These are phyloP conservation scores for Phrynocephalus guinanensis DNA, from an alignment of 2,797 vertebrate species.

Conservation along the genomic window DNA sequence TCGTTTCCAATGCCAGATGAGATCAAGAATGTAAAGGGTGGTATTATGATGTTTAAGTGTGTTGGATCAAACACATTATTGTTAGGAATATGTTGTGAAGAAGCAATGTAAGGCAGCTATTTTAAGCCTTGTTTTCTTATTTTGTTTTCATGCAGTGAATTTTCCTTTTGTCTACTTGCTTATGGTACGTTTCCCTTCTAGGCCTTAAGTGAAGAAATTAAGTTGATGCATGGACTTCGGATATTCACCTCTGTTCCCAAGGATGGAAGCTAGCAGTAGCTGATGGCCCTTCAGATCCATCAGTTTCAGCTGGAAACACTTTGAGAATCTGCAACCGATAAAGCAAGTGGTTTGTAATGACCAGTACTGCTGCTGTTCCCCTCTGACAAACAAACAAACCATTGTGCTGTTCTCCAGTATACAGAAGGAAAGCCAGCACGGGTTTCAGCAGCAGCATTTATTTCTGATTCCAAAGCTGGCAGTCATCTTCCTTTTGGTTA, in stretches of 20 bases:
- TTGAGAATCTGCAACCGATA: not conserved
- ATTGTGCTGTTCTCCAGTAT: not conserved
- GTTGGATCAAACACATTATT: no score
- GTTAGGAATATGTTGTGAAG: not conserved
- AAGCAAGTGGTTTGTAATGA: not conserved
- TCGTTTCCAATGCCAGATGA: no score
- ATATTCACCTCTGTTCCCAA: conserved; percentile 82
- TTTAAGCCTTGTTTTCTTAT: not conserved
- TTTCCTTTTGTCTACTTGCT: not conserved
- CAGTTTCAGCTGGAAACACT: conserved; percentile 19
- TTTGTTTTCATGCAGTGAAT: not conserved
- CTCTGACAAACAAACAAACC: not conserved
- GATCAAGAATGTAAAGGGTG: no score
- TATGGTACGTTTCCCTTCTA: conserved; percentile 45
- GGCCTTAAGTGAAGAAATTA: conserved; percentile 82
- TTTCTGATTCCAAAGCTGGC: not conserved
- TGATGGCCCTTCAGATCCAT: not conserved
- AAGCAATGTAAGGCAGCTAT: not conserved
- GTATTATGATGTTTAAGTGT: no score
- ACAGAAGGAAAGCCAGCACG: not conserved
- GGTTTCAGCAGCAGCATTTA: not conserved
- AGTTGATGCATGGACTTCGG: conserved; percentile 80
- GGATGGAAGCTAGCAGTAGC: conserved; percentile 33
- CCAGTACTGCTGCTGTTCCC: not conserved
- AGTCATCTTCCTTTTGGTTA: not conserved